These are phyloP conservation scores for Chrysopa pallens DNA, from an alignment of 1,140 invertebrate genomes.

Conservation along the genomic window DNA sequence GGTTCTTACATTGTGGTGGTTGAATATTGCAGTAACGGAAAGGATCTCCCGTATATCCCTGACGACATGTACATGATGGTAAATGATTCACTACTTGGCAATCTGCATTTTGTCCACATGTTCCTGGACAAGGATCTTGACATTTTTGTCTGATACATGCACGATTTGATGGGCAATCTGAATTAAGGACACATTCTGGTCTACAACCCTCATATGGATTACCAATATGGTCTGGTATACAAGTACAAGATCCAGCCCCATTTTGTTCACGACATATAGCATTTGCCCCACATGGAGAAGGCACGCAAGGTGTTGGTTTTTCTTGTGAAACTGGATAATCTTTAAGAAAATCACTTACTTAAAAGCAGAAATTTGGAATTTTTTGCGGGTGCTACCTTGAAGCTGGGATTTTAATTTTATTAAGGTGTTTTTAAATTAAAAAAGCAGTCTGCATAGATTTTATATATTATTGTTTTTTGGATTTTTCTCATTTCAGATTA, in stretches of 20 bases:
- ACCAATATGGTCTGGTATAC: constrained; percentile 47
- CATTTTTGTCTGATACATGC: constrained; percentile 67
- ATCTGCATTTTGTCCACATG: constrained; percentile 61
- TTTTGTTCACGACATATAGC: constrained; percentile 44
- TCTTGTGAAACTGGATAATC: constrained; percentile 17
- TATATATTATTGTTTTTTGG: too few relatives aligned
- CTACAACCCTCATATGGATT: constrained; percentile 62
- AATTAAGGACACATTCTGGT: constrained; percentile 61
- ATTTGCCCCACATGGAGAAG: constrained; percentile 65
- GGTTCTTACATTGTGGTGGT: constrained; percentile 22
- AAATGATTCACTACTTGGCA: constrained; percentile 71
- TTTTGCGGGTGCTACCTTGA: too few relatives aligned
- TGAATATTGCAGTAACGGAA: constrained; percentile 47
- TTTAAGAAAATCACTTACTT: too few relatives aligned
- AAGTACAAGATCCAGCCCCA: constrained; percentile 41
- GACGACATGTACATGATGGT: constrained; percentile 55
- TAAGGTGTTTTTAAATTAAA: too few relatives aligned
- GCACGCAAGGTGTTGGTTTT: constrained; percentile 41
- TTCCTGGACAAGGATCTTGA: constrained; percentile 57
- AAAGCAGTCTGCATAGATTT: too few relatives aligned
- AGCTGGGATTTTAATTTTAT: too few relatives aligned
- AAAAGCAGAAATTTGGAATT: too few relatives aligned
- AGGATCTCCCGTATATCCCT: constrained; percentile 59
- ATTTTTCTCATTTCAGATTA: too few relatives aligned
- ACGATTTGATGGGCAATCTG: constrained; percentile 62